phyloP scores from a whole-genome alignment of 2,888 invertebrate genomes.

The Oeneis ivallda region DNA sequence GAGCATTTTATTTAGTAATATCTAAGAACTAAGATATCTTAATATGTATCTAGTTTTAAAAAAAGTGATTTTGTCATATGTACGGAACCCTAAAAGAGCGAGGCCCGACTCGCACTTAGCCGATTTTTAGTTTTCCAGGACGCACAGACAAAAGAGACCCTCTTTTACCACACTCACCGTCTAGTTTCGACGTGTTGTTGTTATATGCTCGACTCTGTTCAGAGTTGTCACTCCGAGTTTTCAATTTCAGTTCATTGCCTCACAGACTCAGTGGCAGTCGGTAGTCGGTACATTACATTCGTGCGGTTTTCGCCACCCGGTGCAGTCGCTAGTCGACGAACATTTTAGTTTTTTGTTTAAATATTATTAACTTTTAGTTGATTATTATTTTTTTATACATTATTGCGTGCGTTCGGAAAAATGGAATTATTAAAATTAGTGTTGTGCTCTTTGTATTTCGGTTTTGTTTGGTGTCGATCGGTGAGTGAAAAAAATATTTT shows the following conservation, averaged over 20 bases:
- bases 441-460: constrained; percentile 23
- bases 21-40: too few relatives aligned
- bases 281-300: not conserved
- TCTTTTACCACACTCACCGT: too few relatives aligned
- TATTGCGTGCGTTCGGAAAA: constrained; percentile 18
- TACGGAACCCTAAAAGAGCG: too few relatives aligned
- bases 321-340: constrained; percentile 3
- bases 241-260: not conserved
- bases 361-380: not conserved
- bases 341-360: not conserved
- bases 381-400: not conserved
- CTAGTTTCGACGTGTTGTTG: too few relatives aligned
- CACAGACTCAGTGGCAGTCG: not conserved
- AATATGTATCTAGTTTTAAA: too few relatives aligned
- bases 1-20: too few relatives aligned
- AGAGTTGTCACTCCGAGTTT: not conserved
- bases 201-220: too few relatives aligned
- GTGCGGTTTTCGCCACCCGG: not conserved
- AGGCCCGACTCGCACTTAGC: too few relatives aligned
- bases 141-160: too few relatives aligned
- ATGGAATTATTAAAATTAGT: constrained; percentile 31
- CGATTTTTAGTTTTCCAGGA: too few relatives aligned
- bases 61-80: too few relatives aligned
- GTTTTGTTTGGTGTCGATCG: constrained; percentile 25
- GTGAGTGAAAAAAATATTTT: constrained; percentile 22